These are phyloP conservation scores for Papilio xuthus DNA, from an alignment of 1,140 invertebrate species.

Conservation along the genomic window DNA sequence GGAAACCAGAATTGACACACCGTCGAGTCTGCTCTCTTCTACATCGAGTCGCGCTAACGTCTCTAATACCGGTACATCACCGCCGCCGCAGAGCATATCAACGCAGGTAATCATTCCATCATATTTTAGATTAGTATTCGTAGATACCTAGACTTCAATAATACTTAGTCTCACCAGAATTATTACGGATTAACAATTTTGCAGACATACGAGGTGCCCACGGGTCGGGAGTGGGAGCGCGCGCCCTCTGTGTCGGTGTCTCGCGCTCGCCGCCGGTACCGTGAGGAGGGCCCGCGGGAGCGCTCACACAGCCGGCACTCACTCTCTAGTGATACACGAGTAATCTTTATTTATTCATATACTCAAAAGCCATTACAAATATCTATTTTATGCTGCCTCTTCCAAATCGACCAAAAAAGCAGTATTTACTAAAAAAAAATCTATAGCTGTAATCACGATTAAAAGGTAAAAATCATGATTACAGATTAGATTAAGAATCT, in stretches of 20 bases:
- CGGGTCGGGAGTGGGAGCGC: constrained; percentile 56
- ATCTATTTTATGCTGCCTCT: too few species aligned
- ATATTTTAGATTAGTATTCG: background rate
- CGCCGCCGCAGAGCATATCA: constrained; percentile 92
- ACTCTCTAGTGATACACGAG: constrained; percentile 85
- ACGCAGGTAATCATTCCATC: constrained; percentile 87
- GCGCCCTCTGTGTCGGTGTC: constrained; percentile 58
- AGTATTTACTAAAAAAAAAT: too few species aligned
- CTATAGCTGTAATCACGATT: too few species aligned
- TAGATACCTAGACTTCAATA: background rate
- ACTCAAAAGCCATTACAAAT: constrained; percentile 4
- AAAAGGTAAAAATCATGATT: too few species aligned
- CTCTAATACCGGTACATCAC: constrained; percentile 88
- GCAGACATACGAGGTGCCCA: constrained; percentile 80
- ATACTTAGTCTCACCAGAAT: background rate
- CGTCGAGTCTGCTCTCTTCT: constrained; percentile 43
- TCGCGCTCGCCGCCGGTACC: constrained; percentile 60
- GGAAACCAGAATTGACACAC: constrained; percentile 44
- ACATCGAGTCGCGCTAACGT: constrained; percentile 63
- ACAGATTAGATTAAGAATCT: too few species aligned
- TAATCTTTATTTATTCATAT: too few species aligned
- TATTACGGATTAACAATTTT: background rate
- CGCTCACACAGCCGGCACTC: constrained; percentile 85
- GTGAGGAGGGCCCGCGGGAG: constrained; percentile 67
- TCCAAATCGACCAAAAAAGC: too few species aligned